Percentiles rank a stretch among this genome's conserved stretches.
Conservation (phyloP, 2,113 vertebrate genomes). For the Eidolon helvum region DNA sequence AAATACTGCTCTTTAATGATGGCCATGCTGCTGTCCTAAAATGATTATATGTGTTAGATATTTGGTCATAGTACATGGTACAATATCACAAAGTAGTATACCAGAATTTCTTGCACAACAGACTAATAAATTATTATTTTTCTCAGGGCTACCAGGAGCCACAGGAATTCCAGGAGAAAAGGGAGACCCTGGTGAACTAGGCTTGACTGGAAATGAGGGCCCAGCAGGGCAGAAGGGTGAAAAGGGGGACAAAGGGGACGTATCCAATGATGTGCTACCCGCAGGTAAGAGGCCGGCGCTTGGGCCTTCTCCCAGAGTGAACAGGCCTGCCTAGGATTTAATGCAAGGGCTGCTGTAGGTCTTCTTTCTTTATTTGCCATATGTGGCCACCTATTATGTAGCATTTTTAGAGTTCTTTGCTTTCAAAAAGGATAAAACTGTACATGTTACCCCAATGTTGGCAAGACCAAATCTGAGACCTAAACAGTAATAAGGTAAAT, state of each 20-base stretch:
- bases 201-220: constrained; percentile 82
- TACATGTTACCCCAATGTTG: neutral
- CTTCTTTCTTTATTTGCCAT: neutral
- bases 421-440: neutral
- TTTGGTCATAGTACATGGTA: neutral
- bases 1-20: neutral
- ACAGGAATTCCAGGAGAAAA: constrained; percentile 83
- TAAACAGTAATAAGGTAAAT: neutral
- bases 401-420: neutral
- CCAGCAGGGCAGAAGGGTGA: constrained; percentile 85
- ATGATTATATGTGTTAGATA: neutral
- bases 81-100: neutral
- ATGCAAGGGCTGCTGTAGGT: neutral
- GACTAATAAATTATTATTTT: constrained; percentile 9
- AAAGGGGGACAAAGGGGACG: constrained; percentile 89
- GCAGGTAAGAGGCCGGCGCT: constrained; percentile 40
- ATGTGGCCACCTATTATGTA: neutral
- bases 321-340: neutral
- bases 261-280: constrained; percentile 85
- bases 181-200: constrained; percentile 85
- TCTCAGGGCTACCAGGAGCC: constrained; percentile 79
- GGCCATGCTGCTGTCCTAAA: neutral
- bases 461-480: neutral
- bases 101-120: neutral
- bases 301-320: fast-evolving